Percentiles rank a stretch among this genome's conserved stretches.
Evolutionary conservation across 1,140 invertebrate species (phyloP).

Genomic region (Ips nitidus): DNA sequence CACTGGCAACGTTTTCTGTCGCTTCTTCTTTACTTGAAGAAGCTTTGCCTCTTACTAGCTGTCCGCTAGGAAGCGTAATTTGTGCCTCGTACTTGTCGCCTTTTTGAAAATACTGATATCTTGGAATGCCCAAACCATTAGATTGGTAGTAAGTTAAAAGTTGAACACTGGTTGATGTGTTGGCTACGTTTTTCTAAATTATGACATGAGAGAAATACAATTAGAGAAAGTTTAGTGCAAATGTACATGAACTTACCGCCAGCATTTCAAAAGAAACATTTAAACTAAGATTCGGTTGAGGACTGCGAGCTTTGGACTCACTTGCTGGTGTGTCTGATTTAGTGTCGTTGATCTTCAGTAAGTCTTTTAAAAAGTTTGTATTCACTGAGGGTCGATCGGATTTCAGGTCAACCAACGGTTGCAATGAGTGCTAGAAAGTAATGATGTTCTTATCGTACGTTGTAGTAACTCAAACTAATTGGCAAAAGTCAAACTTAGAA

Average conservation of each 20-base stretch:
- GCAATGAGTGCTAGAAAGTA: too few species aligned
- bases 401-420: too few species aligned
- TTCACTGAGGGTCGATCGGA: slow-evolving; percentile 17
- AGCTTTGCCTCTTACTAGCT: slow-evolving; percentile 49
- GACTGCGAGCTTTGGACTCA: too few species aligned
- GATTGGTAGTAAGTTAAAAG: slow-evolving; percentile 53
- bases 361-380: slow-evolving; percentile 39
- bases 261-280: slow-evolving; percentile 38
- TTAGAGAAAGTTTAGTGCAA: not conserved
- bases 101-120: slow-evolving; percentile 51
- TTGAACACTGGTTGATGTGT: slow-evolving; percentile 43
- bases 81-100: slow-evolving; percentile 48
- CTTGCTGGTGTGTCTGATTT: not conserved
- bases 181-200: slow-evolving; percentile 22
- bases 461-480: too few species aligned
- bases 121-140: slow-evolving; percentile 50
- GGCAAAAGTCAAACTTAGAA: too few species aligned
- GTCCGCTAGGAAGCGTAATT: slow-evolving; percentile 51
- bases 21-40: slow-evolving; percentile 50
- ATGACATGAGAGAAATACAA: not conserved
- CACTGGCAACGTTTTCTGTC: slow-evolving; percentile 53
- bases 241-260: slow-evolving; percentile 41
- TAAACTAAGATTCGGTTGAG: not conserved
- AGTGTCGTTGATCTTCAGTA: slow-evolving; percentile 37
- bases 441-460: too few species aligned